Percentiles rank a stretch among this genome's conserved stretches.
These are phyloP conservation scores for Luperina testacea DNA, from an alignment of 2,888 invertebrate species.

Conservation along the genomic window DNA sequence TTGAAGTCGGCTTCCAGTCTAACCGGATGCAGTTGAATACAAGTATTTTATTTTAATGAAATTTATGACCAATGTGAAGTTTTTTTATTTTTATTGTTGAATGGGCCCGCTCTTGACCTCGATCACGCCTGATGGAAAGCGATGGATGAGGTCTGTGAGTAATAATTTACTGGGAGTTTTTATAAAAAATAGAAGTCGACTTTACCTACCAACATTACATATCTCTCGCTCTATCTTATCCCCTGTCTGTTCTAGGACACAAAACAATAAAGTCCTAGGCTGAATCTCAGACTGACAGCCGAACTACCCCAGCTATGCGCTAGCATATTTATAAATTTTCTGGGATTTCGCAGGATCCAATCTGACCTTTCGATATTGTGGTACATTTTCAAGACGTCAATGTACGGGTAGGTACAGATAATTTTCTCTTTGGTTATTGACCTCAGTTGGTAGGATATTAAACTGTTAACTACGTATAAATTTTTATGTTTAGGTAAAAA, in stretches of 20 bases:
- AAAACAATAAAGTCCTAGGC: slow-evolving; percentile 34
- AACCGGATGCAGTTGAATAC: too few species aligned
- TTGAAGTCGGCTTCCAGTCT: too few species aligned
- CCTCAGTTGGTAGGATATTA: neutral
- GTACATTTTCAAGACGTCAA: neutral
- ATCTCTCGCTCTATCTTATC: neutral
- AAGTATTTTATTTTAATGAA: too few species aligned
- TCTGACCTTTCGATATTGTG: slow-evolving; percentile 27
- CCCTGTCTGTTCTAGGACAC: slow-evolving; percentile 11
- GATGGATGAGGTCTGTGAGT: too few species aligned
- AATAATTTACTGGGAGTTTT: too few species aligned
- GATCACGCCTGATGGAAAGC: too few species aligned
- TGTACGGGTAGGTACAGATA: neutral
- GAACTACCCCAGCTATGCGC: neutral
- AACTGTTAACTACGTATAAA: too few species aligned
- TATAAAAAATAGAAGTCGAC: too few species aligned
- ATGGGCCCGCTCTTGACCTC: too few species aligned
- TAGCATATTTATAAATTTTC: slow-evolving; percentile 24
- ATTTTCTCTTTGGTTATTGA: neutral
- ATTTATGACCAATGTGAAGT: too few species aligned
- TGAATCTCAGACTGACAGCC: slow-evolving; percentile 21
- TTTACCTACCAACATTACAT: neutral
- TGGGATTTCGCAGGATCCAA: slow-evolving; percentile 27
- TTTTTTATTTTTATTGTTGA: too few species aligned
- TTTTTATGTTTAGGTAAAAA: too few species aligned